Percentiles rank a stretch among this genome's conserved stretches.
Evolutionary conservation across 2,888 invertebrate species (phyloP).

Genomic region (Plebejus argus): DNA sequence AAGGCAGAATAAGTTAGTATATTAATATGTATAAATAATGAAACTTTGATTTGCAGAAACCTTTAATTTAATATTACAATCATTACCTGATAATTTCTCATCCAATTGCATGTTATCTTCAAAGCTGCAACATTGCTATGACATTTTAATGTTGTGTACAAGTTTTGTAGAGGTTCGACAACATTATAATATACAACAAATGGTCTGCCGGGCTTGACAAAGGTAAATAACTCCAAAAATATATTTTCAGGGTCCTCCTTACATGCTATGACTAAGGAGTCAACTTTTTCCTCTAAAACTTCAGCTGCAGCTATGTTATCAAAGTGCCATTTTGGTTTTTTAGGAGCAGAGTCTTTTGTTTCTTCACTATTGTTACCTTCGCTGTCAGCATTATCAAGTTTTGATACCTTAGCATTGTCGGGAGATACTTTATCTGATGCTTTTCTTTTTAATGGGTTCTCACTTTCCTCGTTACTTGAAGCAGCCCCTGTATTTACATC

Average conservation of each 20-base stretch:
- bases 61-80: background rate
- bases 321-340: conserved; percentile 85
- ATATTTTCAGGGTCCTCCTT: conserved; percentile 94
- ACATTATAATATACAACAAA: conserved; percentile 91
- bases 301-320: conserved; percentile 85
- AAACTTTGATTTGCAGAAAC: background rate
- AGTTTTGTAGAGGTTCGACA: conserved; percentile 91
- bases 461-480: conserved; percentile 46
- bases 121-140: conserved; percentile 87
- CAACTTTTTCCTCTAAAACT: conserved; percentile 83
- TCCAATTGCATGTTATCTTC: conserved; percentile 91
- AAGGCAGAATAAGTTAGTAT: too few relatives aligned
- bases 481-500: conserved; percentile 54
- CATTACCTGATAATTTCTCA: conserved; percentile 92
- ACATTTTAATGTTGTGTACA: conserved; percentile 89
- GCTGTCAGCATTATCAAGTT: conserved; percentile 45
- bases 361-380: conserved; percentile 39
- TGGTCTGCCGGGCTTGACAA: conserved; percentile 89
- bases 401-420: conserved; percentile 56
- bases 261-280: conserved; percentile 88
- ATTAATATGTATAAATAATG: too few relatives aligned
- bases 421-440: conserved; percentile 48
- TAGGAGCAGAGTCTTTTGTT: conserved; percentile 48
- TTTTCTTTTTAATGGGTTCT: conserved; percentile 58
- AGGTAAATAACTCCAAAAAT: conserved; percentile 86